phyloP scores from a whole-genome alignment of 2,113 vertebrate species.

The Apus apus region DNA sequence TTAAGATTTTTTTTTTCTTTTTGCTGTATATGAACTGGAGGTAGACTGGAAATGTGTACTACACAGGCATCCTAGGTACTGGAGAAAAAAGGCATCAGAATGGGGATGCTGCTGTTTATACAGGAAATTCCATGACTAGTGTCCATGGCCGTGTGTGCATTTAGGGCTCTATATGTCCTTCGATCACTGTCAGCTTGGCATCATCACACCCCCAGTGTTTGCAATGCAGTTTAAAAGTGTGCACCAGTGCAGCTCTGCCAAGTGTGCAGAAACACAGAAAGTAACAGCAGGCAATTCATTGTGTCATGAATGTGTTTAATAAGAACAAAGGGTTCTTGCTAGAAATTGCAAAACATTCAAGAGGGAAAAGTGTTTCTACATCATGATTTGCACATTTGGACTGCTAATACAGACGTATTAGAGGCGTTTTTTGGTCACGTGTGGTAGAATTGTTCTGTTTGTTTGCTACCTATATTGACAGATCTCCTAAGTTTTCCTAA shows the following conservation, averaged over 20 bases:
- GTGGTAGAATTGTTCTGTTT: not conserved
- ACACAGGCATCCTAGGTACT: not conserved
- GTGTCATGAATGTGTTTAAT: not conserved
- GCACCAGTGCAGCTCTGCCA: not conserved
- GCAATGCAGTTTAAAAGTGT: not conserved
- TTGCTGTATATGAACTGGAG: not conserved
- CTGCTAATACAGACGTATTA: not conserved
- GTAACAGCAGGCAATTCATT: not conserved
- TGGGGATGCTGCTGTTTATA: not conserved
- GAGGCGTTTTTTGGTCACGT: not conserved
- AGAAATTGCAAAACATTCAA: not conserved
- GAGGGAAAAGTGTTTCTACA: not conserved
- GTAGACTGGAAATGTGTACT: not conserved
- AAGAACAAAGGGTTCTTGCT: not conserved
- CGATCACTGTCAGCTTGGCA: not conserved
- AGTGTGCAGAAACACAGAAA: not conserved
- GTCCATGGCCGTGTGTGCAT: not conserved
- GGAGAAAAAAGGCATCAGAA: not conserved
- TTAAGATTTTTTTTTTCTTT: not conserved
- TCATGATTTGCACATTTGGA: accelerated
- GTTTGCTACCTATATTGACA: not conserved
- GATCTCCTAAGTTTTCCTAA: not conserved
- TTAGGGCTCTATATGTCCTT: not conserved
- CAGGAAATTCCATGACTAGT: not conserved
- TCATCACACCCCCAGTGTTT: not conserved